Evolutionary conservation across 2,797 vertebrate genomes (phyloP), one percentile per base, ranked within the genome.

Genomic region (Peromyscus nudipes): DNA sequence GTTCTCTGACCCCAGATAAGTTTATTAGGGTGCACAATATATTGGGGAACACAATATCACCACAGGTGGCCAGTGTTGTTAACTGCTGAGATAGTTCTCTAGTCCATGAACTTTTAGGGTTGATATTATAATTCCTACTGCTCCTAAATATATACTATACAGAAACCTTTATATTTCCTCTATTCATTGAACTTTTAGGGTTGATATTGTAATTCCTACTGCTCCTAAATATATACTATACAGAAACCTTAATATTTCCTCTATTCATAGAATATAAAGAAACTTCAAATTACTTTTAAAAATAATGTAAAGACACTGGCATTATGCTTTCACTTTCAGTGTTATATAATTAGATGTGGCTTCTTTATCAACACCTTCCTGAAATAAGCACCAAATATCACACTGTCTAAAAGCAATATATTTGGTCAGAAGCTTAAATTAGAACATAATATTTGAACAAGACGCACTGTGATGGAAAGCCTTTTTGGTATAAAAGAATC

Each of bases 401-500:
- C 14, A 76, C 11, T 75, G 6, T 84, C 34, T 52, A 69, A 96
- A 96, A 67, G 49, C 40, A 79, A 81, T 13, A 71, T 4, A 43
- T 29, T n/a, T 2, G 71, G 6, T 93, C 60, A 90, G 69, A 81
- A 75, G 52, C 23, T 60, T 67, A 94, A 95, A 95, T 69, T 49
- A 46, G 82, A 95, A 64, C 13, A 75, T 1, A 89, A 1, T 21
- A 69, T 83, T 75, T 95, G 13, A 67, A 6, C 11, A 96, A 88
- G 29, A 67, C 16, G 4, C 25, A 17, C 17, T 84, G 13, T 71
- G 46, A 81, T 71, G 57, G 83, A 29, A 88, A 73, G 21, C 23
- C 76, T 90, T 86, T 95, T 60, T 73, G 16, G 43, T 89, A 27
- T 64, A 31, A 76, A 34, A 62, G 60, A 92, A 95, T 93, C 76